Evolutionary conservation across 2,113 vertebrate genomes (phyloP).

Genomic region (Aegithalos caudatus): DNA sequence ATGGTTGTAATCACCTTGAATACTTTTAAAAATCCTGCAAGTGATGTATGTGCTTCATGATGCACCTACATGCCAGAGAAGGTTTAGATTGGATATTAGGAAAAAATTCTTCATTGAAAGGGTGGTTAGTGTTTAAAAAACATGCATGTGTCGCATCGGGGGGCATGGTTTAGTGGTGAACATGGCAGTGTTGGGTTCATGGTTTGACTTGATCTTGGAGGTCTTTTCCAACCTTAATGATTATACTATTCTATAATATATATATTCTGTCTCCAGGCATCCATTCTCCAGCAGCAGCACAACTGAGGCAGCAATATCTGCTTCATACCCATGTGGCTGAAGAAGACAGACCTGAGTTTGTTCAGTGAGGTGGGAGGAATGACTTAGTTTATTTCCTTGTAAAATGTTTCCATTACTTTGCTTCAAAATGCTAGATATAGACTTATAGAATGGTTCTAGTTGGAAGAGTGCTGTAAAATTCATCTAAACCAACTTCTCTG

Average conservation of each 20-base stretch:
- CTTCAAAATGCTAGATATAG: background rate
- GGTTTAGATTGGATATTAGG: background rate
- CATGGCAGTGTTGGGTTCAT: background rate
- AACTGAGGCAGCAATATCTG: background rate
- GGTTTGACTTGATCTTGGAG: background rate
- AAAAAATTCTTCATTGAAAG: background rate
- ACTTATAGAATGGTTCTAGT: background rate
- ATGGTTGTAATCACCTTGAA: background rate
- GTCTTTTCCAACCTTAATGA: background rate
- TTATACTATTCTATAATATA: background rate
- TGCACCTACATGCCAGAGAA: background rate
- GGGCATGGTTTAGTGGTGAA: background rate
- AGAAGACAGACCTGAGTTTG: background rate
- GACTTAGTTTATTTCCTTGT: background rate
- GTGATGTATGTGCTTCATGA: background rate
- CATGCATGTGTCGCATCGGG: background rate
- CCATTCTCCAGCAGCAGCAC: background rate
- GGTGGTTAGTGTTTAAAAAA: background rate
- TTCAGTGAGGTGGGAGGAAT: background rate
- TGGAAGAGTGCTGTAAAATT: background rate
- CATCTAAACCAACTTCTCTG: background rate
- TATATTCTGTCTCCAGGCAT: background rate
- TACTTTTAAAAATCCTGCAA: background rate
- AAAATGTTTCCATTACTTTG: background rate
- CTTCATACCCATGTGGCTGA: background rate